Evolutionary conservation across 2,888 invertebrate species (phyloP).

Genomic region (Alsophila aescularia): DNA sequence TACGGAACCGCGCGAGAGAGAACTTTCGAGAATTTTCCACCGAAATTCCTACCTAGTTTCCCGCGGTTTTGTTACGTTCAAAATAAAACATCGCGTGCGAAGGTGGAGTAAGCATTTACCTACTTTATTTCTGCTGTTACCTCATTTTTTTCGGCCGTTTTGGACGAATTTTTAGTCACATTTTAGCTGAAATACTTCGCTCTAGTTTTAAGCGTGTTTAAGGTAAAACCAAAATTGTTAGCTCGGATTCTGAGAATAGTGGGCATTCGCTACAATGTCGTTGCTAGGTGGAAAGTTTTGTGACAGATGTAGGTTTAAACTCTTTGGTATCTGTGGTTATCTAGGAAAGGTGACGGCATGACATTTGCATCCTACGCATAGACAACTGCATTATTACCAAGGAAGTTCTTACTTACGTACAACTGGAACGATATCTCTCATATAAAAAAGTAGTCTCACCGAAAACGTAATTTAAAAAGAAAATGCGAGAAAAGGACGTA

Average conservation of each 20-base stretch:
- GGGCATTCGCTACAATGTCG: background rate
- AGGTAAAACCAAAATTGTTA: background rate
- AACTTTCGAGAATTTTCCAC: conserved; percentile 10
- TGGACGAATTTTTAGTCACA: background rate
- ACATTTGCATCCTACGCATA: too few relatives aligned
- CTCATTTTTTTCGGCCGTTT: conserved; percentile 18
- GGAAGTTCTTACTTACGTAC: too few relatives aligned
- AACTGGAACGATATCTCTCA: too few relatives aligned
- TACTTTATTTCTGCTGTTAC: conserved; percentile 31
- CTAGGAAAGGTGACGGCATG: too few relatives aligned
- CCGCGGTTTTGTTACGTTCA: conserved; percentile 20
- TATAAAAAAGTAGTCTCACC: too few relatives aligned
- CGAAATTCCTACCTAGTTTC: conserved; percentile 14
- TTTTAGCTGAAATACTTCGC: conserved; percentile 27
- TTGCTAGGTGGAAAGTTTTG: background rate
- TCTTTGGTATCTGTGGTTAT: too few relatives aligned
- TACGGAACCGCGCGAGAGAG: conserved; percentile 24
- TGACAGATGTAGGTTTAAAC: background rate
- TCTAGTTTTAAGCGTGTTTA: conserved; percentile 21
- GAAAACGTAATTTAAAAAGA: too few relatives aligned
- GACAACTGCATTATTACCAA: too few relatives aligned
- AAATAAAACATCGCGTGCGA: conserved; percentile 42
- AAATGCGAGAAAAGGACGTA: too few relatives aligned
- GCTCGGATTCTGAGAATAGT: conserved; percentile 1
- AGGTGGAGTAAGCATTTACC: conserved; percentile 44